A percentile compares a stretch with the other conserved stretches of the same genome.
These are phyloP conservation scores for Sarcophaga caerulescens DNA, from an alignment of 2,888 invertebrate genomes.

Conservation along the genomic window DNA sequence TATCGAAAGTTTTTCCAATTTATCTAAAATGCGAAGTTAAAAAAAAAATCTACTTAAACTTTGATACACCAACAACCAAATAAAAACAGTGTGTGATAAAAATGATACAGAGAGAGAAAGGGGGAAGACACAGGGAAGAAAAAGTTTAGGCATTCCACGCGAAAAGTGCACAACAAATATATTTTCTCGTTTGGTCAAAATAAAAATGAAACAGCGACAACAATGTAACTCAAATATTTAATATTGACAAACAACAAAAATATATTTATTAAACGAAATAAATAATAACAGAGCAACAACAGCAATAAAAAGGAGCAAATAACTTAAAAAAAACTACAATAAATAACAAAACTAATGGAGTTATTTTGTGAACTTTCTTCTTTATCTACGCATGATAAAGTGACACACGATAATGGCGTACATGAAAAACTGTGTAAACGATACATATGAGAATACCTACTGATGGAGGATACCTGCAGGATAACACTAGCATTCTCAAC, in stretches of 20 bases:
- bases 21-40: too few species aligned
- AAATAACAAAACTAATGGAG: background rate
- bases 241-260: constrained; percentile 38
- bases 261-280: constrained; percentile 5
- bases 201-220: constrained; percentile 16
- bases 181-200: constrained; percentile 5
- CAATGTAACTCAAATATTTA: background rate
- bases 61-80: background rate
- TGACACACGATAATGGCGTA: too few species aligned
- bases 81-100: background rate
- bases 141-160: constrained; percentile 39
- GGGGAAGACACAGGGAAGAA: background rate
- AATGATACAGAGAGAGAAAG: background rate
- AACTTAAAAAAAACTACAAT: background rate
- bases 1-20: too few species aligned
- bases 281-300: constrained; percentile 1
- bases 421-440: too few species aligned
- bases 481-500: too few species aligned
- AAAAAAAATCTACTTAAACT: background rate
- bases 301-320: constrained; percentile 38
- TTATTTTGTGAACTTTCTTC: constrained; percentile 24
- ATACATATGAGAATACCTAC: too few species aligned
- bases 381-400: constrained; percentile 13
- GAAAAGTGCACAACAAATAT: constrained; percentile 29
- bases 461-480: too few species aligned